Evolutionary conservation across 2,797 vertebrate species (phyloP).

Genomic region (Cichlasoma orientale): DNA sequence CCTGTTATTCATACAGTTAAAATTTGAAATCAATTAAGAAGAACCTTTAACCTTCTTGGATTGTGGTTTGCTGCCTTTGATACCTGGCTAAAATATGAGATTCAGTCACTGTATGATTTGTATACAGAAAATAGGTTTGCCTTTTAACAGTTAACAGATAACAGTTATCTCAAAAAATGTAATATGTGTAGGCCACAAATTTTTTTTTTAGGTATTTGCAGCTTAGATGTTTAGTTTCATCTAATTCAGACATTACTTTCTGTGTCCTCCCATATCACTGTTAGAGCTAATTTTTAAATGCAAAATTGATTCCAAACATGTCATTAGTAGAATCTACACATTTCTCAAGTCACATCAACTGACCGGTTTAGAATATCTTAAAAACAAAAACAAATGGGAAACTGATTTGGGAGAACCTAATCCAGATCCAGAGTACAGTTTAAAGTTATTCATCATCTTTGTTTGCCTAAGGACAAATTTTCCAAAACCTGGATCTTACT

Average conservation of each 20-base stretch:
- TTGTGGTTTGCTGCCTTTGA: neutral
- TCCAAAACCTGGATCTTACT: neutral
- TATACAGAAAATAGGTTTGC: neutral
- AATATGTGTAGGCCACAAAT: neutral
- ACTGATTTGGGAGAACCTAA: neutral
- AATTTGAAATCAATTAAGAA: neutral
- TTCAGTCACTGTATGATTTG: neutral
- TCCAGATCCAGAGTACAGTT: neutral
- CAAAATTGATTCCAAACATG: neutral
- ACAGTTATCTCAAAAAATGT: neutral
- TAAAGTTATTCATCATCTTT: too few species aligned
- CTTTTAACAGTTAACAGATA: neutral
- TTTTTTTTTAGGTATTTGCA: neutral
- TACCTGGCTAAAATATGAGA: neutral
- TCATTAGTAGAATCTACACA: neutral
- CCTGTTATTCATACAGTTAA: neutral
- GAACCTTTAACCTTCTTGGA: neutral
- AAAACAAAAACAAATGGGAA: neutral
- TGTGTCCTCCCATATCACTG: neutral
- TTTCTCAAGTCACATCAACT: neutral
- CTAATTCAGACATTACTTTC: neutral
- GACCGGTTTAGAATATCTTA: neutral
- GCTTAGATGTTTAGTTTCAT: neutral
- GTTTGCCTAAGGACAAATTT: neutral
- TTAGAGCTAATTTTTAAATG: neutral